phyloP scores from a whole-genome alignment of 2,113 vertebrate species.

The Cygnus buccinator region DNA sequence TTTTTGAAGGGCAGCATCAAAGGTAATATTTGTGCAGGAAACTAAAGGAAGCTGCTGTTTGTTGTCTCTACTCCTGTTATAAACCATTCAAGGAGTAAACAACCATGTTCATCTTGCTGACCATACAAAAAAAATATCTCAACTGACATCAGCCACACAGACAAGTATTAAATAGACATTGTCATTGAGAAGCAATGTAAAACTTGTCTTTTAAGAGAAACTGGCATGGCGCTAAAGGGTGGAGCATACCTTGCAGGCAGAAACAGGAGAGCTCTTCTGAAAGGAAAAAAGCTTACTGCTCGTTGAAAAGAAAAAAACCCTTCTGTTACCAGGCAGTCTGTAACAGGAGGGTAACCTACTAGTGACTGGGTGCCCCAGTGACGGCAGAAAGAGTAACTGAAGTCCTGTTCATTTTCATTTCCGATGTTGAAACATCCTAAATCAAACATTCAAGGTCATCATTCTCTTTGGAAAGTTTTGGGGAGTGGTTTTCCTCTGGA shows the following conservation, averaged over 20 bases:
- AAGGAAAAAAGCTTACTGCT: not conserved
- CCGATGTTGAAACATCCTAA: not conserved
- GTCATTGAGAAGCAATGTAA: not conserved
- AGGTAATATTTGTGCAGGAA: not conserved
- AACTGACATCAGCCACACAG: not conserved
- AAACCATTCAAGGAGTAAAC: not conserved
- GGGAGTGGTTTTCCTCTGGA: not conserved
- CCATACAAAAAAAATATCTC: not conserved
- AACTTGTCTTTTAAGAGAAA: not conserved
- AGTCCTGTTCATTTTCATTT: not conserved
- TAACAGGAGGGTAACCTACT: not conserved
- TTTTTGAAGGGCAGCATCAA: not conserved
- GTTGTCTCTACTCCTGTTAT: not conserved
- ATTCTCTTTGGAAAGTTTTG: not conserved
- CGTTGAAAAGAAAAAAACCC: no score
- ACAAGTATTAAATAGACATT: not conserved
- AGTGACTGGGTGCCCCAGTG: not conserved
- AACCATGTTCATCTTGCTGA: not conserved
- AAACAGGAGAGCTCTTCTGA: not conserved
- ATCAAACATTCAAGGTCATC: not conserved
- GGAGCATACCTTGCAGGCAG: not conserved
- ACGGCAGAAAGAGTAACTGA: not conserved
- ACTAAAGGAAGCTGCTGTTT: not conserved
- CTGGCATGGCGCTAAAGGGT: rapidly evolving
- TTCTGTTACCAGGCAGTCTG: not conserved